Base-by-base conservation (phyloP, 2,888 invertebrate genomes). In the Rhyacophila evoluta region DNA sequence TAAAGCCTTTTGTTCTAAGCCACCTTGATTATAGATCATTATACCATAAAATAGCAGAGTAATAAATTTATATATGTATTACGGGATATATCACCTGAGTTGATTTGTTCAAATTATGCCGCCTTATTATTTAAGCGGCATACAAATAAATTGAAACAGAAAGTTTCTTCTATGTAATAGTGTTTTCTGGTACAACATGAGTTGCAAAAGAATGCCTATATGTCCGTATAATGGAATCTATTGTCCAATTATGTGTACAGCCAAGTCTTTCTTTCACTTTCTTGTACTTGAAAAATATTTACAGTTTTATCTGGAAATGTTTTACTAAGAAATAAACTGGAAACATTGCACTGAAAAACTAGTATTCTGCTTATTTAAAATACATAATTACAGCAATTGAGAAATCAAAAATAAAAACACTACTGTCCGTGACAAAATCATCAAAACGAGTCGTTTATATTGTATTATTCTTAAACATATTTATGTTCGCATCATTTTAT, bases 201-300 rank as follows among this genome's bases (percentile, higher is more conserved):
- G 19, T 55, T 55, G 15, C 55, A 55, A 55, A 55, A 55, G 19
- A 55, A 19, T 55, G 19, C 55, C 25, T 55, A 55, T 19, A 8
- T 55, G 55, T 19, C 55, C 55, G 19, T 55, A 55, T 55, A 55
- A 55, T 55, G 19, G 19, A 55, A 55, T 19, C 55, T 55, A 55
- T 55, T 55, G 55, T 55, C 25, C 19, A 19, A 55, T 55, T 55
- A 55, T 55, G 55, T 55, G 55, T 25, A 2, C 55, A 4, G 29
- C 6, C 2, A 33, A 33, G 29, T 33, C 29, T 33, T 33, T 33
- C 29, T 4, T 6, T 33, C 6, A 6, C n/a, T 33, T 33, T 4
- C 29, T 33, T 33, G 73, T 74, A 74, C 19, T 36, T 68, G 10
- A 67, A 12, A 12, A 36, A 41, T 25, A 33, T 29, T 4, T 29